Conservation (phyloP, 2,888 invertebrate genomes). For the Nymphalis polychloros region DNA sequence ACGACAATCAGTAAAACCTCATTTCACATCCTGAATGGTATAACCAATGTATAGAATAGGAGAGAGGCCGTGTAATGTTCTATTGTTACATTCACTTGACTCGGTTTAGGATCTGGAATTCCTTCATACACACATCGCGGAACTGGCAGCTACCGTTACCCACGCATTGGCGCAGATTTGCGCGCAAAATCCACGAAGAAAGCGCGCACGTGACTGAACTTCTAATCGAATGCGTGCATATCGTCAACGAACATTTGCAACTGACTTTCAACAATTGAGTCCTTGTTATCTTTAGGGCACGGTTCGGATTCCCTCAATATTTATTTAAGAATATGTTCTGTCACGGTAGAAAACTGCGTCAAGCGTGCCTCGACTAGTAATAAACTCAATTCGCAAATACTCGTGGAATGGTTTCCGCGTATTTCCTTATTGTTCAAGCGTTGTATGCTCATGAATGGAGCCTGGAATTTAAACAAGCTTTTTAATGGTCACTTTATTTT, state of each 20-base stretch:
- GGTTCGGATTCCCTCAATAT: slow-evolving; percentile 51
- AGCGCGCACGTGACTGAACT: slow-evolving; percentile 75
- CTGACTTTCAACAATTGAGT: slow-evolving; percentile 36
- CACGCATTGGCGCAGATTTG: slow-evolving; percentile 67
- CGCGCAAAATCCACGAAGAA: slow-evolving; percentile 79
- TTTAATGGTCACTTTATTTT: slow-evolving; percentile 42
- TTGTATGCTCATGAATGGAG: slow-evolving; percentile 70
- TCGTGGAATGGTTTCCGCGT: slow-evolving; percentile 72
- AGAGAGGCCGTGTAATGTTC: slow-evolving; percentile 35
- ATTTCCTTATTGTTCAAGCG: slow-evolving; percentile 75
- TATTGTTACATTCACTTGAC: slow-evolving; percentile 35
- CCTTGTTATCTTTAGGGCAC: slow-evolving; percentile 51
- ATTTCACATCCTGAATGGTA: slow-evolving; percentile 32
- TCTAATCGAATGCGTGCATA: slow-evolving; percentile 59
- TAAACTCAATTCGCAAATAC: slow-evolving; percentile 72
- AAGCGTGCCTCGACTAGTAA: slow-evolving; percentile 67
- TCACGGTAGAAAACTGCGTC: slow-evolving; percentile 66
- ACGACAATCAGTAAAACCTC: slow-evolving; percentile 6
- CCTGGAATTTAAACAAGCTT: slow-evolving; percentile 65
- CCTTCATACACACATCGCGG: slow-evolving; percentile 63
- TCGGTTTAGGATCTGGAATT: slow-evolving; percentile 41
- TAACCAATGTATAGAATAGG: slow-evolving; percentile 23
- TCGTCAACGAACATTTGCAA: slow-evolving; percentile 42
- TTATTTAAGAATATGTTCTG: slow-evolving; percentile 50
- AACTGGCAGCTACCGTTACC: slow-evolving; percentile 74